Evolutionary conservation across 2,888 invertebrate species (phyloP), one percentile per base, ranked within the genome.

Genomic region (Theretra japonica): DNA sequence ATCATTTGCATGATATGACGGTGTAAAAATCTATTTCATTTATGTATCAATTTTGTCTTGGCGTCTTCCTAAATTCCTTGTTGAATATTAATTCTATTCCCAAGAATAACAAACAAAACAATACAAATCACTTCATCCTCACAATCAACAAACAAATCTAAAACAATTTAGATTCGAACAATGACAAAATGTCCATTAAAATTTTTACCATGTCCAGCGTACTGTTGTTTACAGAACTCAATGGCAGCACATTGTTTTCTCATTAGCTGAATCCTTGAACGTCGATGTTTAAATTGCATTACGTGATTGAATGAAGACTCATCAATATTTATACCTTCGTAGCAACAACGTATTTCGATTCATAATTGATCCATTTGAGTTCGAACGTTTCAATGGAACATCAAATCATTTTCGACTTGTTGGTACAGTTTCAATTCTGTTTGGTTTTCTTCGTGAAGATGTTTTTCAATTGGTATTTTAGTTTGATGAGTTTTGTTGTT

Each of bases 221-320:
- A 62, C 62, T 62, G 62, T 62, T 41, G 62, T n/a, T 23, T 65
- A 65, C 19, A 17, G 23, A 7, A 53, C 53, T 53, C 23, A 65
- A 48, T 65, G 23, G n/a, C 50, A 21, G 23, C 25, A 19, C 59
- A 58, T 70, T 58, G 68, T 68, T 70, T 70, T 70, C 70, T 70
- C 73, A 73, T 73, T 70, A 73, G 65, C 65, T 65, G 68, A 65
- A 70, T 57, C 72, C 72, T 70, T 73, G 70, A 41, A 70, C 68
- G 56, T 48, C 50, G 30, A n/a, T 70, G 69, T 60, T 69, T 60
- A 60, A 72, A 73, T 73, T 58, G 25, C 71, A 72, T 72, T 72
- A 65, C 60, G 41, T 65, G 23, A 48, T 65, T 48, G 41, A 65
- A 72, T 56, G 57, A 50, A 56, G 57, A 28, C 62, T 48, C 57